Base-by-base conservation (phyloP, 1,140 invertebrate genomes). In the Neodiprion lecontei region DNA sequence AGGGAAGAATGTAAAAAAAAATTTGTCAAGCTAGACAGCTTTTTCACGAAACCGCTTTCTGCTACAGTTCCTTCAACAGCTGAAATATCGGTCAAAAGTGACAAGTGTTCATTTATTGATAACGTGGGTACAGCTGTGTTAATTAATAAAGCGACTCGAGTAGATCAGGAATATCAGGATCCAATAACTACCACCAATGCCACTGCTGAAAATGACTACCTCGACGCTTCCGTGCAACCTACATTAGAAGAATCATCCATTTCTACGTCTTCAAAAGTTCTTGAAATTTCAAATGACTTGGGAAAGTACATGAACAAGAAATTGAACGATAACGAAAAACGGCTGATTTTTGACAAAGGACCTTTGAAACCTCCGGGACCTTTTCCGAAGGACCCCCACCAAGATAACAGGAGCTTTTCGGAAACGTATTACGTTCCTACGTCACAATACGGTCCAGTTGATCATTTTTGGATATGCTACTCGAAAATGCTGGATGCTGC, bases 241-340 rank as follows among this genome's bases (percentile, higher is more conserved):
- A 21, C 17, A 21, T 21, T 21, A 21, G 17, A 21, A 21, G 17
- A 21, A 21, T 21, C 17, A 21, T 21, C 17, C 17, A 21, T 21
- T 21, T 21, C 17, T 21, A 21, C 17, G 17, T 21, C 17, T 21
- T 21, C 17, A 21, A 21, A 21, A 21, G 17, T 21, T 69, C 69
- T 69, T 69, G 69, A 17, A 69, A 69, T 40, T 40, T 69, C 69
- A 69, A 69, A 69, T 69, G 69, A 69, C 69, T 70, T 70, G 69
- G 69, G 69, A 70, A 40, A 70, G 7, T 70, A 21, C 69, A 48
- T 70, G 23, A 48, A 48, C 69, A 70, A 70, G 47, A 70, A 70
- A 70, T 70, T 70, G 14, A 70, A 70, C 69, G 69, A 70, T 21
- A 70, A 40, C 69, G 69, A 70, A 70, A 70, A 70, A 70, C 69